Evolutionary conservation across 2,113 vertebrate species (phyloP).

Genomic region (Heterotilapia buettikoferi): DNA sequence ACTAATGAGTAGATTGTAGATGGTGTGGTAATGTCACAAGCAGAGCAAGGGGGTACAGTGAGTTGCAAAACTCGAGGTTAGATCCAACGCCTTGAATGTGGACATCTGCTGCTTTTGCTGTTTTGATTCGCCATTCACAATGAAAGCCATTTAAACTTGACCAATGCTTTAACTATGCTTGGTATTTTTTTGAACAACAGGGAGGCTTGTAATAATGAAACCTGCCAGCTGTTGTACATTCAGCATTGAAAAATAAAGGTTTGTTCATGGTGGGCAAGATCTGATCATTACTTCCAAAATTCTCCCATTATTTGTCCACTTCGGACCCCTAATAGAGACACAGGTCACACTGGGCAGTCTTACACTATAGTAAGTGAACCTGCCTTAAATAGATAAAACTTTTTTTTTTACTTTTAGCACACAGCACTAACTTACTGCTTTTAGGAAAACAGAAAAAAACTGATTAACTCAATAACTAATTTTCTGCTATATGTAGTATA

Average conservation of each 20-base stretch:
- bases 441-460: background rate
- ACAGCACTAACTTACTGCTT: background rate
- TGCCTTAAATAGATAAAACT: background rate
- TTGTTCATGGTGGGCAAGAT: background rate
- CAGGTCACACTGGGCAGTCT: background rate
- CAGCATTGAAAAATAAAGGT: conserved; percentile 5
- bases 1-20: background rate
- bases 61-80: background rate
- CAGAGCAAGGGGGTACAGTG: background rate
- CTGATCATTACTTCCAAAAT: conserved; percentile 36
- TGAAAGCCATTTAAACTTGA: background rate
- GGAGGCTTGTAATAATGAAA: conserved; percentile 10
- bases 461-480: background rate
- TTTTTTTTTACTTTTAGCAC: background rate
- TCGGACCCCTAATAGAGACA: conserved; percentile 1
- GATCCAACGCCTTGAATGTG: background rate
- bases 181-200: background rate
- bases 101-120: background rate
- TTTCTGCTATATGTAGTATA: background rate
- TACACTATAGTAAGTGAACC: background rate
- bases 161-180: background rate
- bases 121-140: background rate
- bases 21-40: background rate
- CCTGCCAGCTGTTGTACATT: conserved; percentile 9
- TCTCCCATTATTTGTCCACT: conserved; percentile 13